Evolutionary conservation across 2,797 vertebrate species (phyloP).

Genomic region (Pachyuromys duprasi): DNA sequence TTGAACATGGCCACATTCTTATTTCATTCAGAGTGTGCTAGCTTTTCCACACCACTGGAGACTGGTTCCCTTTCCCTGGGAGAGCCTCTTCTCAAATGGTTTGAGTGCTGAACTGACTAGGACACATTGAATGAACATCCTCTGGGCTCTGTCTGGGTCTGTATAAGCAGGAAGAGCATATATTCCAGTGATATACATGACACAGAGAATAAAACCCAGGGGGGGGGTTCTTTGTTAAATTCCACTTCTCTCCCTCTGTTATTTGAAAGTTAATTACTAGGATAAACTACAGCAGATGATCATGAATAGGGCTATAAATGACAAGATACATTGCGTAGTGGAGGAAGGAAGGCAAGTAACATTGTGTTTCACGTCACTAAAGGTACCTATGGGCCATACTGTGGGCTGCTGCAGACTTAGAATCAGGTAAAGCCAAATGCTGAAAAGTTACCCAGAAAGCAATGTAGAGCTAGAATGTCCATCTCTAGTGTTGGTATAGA

Average conservation of each 20-base stretch:
- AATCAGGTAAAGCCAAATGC: constrained; percentile 13
- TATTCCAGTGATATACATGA: background rate
- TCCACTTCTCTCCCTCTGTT: background rate
- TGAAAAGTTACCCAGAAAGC: background rate
- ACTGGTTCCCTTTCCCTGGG: background rate
- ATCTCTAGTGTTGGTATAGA: background rate
- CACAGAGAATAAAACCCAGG: background rate
- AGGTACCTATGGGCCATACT: background rate
- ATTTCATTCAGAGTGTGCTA: constrained; percentile 8
- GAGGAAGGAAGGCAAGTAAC: background rate
- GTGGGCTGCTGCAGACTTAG: background rate
- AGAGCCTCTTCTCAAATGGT: background rate
- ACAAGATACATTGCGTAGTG: background rate
- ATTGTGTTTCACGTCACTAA: too few relatives aligned
- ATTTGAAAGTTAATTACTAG: background rate
- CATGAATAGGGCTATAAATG: background rate
- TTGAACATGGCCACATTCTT: background rate
- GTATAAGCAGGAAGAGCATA: background rate
- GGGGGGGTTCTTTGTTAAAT: background rate
- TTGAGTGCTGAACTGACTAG: background rate
- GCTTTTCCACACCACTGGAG: background rate
- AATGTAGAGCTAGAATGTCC: background rate
- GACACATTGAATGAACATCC: background rate
- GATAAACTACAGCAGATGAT: background rate
- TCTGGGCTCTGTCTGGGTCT: background rate